Evolutionary conservation across 2,888 invertebrate species (phyloP), one percentile per base, ranked within the genome.

Genomic region (Eueremaeus valkanovi): DNA sequence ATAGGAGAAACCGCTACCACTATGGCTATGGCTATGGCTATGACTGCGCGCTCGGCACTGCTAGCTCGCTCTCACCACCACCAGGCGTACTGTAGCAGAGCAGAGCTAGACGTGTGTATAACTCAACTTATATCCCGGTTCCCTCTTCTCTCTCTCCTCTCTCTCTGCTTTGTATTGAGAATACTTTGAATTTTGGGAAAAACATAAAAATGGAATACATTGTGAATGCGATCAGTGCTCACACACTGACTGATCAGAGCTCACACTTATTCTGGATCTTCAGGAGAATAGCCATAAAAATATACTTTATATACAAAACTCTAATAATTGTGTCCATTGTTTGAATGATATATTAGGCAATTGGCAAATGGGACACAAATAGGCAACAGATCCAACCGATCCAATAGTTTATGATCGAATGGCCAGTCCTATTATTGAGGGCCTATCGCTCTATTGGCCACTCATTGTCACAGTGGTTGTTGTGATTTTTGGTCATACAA

Each of bases 401-500:
- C 13, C 18, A 29, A 58, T 16, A 58, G 29, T 58, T 66, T 36
- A 66, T 66, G 16, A 66, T 58, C 27, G 13, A 13, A 29, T n/a
- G 3, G 33, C 5, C 68, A 68, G 40, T 45, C 42, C 36, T n/a
- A 70, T 70, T 42, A 70, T 6, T 36, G 40, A n/a, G 24, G 63
- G 21, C 16, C 29, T 29, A 24, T 49, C 29, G 16, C 13, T 58
- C 3, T 24, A 29, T 29, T 16, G 18, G 31, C 13, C 58, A 58
- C 16, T 58, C 36, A 66, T 66, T 66, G 63, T 66, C 16, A 24
- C 21, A 72, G 45, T 40, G 40, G 72, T 72, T 49, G 72, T 72
- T 72, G 36, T 72, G 51, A 51, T 72, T 51, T 72, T 29, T 70
- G n/a, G 33, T 45, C n/a, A 33, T 36, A 66, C 63, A 18, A 66